phyloP scores from a whole-genome alignment of 2,888 invertebrate species.

The Agrypnus murinus region DNA sequence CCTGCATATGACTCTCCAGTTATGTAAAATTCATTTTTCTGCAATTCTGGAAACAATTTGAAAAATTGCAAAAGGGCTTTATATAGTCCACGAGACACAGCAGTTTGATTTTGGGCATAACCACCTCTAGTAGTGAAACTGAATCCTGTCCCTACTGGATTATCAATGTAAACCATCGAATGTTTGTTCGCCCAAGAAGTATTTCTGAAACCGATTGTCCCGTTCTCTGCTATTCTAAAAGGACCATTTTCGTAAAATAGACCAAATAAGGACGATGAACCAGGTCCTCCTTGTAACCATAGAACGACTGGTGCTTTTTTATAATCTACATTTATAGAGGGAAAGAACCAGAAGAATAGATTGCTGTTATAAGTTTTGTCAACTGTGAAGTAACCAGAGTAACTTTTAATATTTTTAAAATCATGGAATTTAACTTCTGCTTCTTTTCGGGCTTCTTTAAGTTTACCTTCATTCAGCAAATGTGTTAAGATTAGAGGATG shows the following conservation, averaged over 20 bases:
- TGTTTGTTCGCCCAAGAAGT: slow-evolving; percentile 88
- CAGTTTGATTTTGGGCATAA: slow-evolving; percentile 85
- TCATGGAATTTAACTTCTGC: slow-evolving; percentile 75
- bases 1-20: too few species aligned
- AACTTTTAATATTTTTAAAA: slow-evolving; percentile 77
- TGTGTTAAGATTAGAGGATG: too few species aligned
- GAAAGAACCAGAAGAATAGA: slow-evolving; percentile 95
- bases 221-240: slow-evolving; percentile 72
- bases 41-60: slow-evolving; percentile 84
- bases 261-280: slow-evolving; percentile 86
- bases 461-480: too few species aligned
- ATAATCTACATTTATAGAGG: slow-evolving; percentile 74
- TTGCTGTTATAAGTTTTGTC: slow-evolving; percentile 85
- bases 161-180: too few species aligned
- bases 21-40: slow-evolving; percentile 85
- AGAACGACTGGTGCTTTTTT: slow-evolving; percentile 82
- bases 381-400: slow-evolving; percentile 88
- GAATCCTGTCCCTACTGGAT: slow-evolving; percentile 94
- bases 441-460: too few species aligned
- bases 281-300: slow-evolving; percentile 92
- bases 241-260: slow-evolving; percentile 92
- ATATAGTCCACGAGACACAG: slow-evolving; percentile 87
- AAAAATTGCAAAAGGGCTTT: slow-evolving; percentile 88
- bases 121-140: slow-evolving; percentile 91
- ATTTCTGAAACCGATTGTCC: slow-evolving; percentile 74